Evolutionary conservation across 1,140 invertebrate species (phyloP), one percentile per base, ranked within the genome.

Genomic region (Aphelenchoides avenae): DNA sequence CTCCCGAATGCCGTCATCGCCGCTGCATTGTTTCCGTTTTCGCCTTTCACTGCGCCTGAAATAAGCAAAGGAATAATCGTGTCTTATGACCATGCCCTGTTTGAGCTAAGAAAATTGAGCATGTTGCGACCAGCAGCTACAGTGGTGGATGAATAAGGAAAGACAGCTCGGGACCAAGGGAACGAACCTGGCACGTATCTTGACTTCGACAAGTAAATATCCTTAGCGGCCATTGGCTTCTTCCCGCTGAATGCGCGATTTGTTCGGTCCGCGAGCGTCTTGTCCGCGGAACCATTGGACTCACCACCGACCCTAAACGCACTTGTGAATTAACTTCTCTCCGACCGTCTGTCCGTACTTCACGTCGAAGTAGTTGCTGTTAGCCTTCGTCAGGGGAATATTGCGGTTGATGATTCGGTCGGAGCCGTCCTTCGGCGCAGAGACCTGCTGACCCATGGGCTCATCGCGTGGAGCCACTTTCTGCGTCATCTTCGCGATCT

Each of bases 181-280:
- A 66, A 47, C 63, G 57, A 55, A 79, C 80, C 86, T 51, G 85
- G 84, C 48, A 87, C 80, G 69, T 87, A 87, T 75, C 86, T 79
- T 43, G 86, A 82, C 66, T 86, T 83, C 37, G 80, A 82, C 34
- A 87, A 67, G 73, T 87, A 88, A 68, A 87, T 85, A 62, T 87
- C 84, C 64, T 87, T 87, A 0, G 85, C 85, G 59, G 72, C 64
- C 31, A 36, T 13, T n/a, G 33, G 20, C 18, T 70, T 61, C 43
- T 78, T 74, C n/a, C 63, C 66, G 36, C 66, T 70, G n/a, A 54
- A 33, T n/a, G 34, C 41, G n/a, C 44, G 26, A 20, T 55, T 65
- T 31, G 13, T 71, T 56, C 31, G 73, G 71, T 41, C 75, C 73
- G 50, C 70, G 69, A 66, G 70, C 27, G 57, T 61, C 52, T 57